Base-by-base conservation (phyloP, 2,113 vertebrate species). In the Sterrhoptilus dennistouni region DNA sequence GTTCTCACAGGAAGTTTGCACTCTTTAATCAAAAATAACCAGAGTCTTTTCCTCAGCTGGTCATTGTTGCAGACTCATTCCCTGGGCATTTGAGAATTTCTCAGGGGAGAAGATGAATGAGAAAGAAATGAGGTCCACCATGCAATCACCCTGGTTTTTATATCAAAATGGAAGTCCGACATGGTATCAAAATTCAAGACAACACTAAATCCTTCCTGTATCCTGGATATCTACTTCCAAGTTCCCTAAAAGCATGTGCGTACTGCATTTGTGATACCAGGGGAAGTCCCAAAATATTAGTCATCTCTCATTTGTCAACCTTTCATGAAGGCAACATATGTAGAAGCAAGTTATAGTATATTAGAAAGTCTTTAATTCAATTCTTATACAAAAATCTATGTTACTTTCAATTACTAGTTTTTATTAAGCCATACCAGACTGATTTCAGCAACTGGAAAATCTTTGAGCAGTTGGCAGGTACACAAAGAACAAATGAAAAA, bases 61-160 rank as follows among this genome's bases (percentile, higher is more conserved):
- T 94, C 92, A 96, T 96, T 96, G 96, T 93, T 96, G 82, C 59
- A 83, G 31, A 70, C 47, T 60, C 38, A 21, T 89, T 96, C 89
- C 88, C 90, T 83, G 45, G 76, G n/a, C 68, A 79, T 50, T 81
- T 86, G 13, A 52, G 7, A 85, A 92, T 86, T 93, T 88, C 92
- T 96, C 92, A 93, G 21, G 90, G 95, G 90, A 93, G 35, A 83
- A 88, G 68, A 56, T 68, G 71, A 92, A 91, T 42, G 35, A 74
- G 56, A 59, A 91, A 93, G 50, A 6, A 90, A 76, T 77, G 19
- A 95, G n/a, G 65, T 88, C 82, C 47, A 61, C n/a, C 25, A 87
- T 38, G 45, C 87, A 71, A 68, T 89, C 61, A 78, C 15, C 38
- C 42, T 60, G 59, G 45, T 77, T 77, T 82, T 93, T 31, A 35